Base-by-base conservation (phyloP, 2,888 invertebrate species). In the Xiphydria camelus region DNA sequence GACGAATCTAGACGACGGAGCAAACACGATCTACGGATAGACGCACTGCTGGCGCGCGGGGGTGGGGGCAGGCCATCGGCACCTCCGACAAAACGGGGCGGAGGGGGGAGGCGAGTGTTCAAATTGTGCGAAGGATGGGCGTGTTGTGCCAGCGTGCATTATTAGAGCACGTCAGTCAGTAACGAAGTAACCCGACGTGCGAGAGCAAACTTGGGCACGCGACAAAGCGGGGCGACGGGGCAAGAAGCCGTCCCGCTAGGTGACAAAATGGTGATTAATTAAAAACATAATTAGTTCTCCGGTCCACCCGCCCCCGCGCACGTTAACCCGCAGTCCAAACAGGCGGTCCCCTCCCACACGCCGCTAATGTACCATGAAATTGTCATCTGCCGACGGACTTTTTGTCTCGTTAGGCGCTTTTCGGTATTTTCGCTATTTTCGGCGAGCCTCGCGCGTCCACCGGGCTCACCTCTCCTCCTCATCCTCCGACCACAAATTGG, bases 251-350 rank as follows among this genome's bases (percentile, higher is more conserved):
- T 26, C 26, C 50, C 50, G 42, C 51, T 53, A 57, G 51, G 62
- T 59, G 66, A 68, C 66, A 64, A 68, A 67, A 67, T 60, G 66
- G 66, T 74, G 73, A 75, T 75, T 73, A 74, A 75, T 75, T 71
- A 73, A 74, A 73, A 71, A 70, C 64, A 67, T 70, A 69, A 74
- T 75, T 74, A 73, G 73, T 63, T 61, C 46, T 47, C 44, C 41
- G 53, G 39, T 42, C 49, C 39, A 36, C 41, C 42, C 47, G 43
- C 10, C 18, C 19, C 36, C 40, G 41, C 5, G 36, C 38, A 41
- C 21, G 41, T 10, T 2, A 26, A 14, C 10, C 2, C 26, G 10
- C 3, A 26, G 26, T 22, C 15, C 31, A 43, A 31, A 38, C 43
- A 43, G 31, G 38, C 43, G n/a, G n/a, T n/a, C n/a, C 37, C 63